Base-by-base conservation (phyloP, 2,113 vertebrate genomes). In the Cichladusa arquata region DNA sequence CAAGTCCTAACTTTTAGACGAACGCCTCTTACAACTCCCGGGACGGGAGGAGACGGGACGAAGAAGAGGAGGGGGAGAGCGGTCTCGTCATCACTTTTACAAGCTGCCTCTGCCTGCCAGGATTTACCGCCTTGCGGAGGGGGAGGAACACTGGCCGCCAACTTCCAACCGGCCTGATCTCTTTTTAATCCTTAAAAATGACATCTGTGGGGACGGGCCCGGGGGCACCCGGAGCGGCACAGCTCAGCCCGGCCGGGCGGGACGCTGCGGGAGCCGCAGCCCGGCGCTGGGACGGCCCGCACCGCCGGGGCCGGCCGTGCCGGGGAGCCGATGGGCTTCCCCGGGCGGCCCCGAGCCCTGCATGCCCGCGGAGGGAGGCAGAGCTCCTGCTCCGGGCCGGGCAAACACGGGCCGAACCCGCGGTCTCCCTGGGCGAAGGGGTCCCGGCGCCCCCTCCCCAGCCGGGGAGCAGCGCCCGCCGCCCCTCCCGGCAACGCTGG, bases 1-100 rank as follows among this genome's bases (percentile, higher is more conserved):
- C 61, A 90, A 86, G 71, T 44, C 73, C 78, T 14, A 86, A 93
- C 91, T 95, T 93, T 92, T 69, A 74, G 70, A 74, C 38, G 13
- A 84, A 73, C 17, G 72, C 50, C 36, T 83, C 78, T 95, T 42
- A 65, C 67, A 42, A 16, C 23, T 70, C 64, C 56, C 17, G 33
- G 87, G 77, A 51, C 48, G 28, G 64, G 65, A 73, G 20, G 51
- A 83, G 77, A 78, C 14, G 53, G 81, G 91, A 48, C 19, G 24
- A 44, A 42, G 64, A 62, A 78, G 65, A 65, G 64, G 54, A 60
- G 69, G 73, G 44, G 83, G 50, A 56, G 40, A 77, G 36, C 8
- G 13, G 26, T 64, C 53, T 40, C 53, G 19, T 73, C 86, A 31
- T 29, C 51, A n/a, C 80, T 79, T 88, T 67, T 42, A 65, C 61